phyloP scores from a whole-genome alignment of 2,888 invertebrate genomes.

The Sycophila texana region DNA sequence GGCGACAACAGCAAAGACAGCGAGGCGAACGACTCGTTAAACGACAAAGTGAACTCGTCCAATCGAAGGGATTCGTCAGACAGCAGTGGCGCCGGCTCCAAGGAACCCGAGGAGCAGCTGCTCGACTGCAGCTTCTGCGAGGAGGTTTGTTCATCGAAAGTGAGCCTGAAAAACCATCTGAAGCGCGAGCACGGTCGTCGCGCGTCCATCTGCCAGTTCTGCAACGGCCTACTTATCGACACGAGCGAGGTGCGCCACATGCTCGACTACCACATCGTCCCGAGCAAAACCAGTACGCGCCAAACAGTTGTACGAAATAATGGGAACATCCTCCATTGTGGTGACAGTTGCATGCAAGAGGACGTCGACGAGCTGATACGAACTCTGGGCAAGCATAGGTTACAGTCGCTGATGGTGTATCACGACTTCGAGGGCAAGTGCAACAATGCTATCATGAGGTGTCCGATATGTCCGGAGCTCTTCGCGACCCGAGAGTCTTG shows the following conservation, averaged over 20 bases:
- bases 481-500: constrained; percentile 58
- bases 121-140: constrained; percentile 51
- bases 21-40: constrained; percentile 26
- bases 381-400: constrained; percentile 58
- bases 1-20: constrained; percentile 8
- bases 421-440: constrained; percentile 56
- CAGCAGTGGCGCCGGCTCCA: constrained; percentile 40
- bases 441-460: constrained; percentile 51
- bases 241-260: constrained; percentile 62
- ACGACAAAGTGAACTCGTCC: constrained; percentile 28
- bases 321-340: constrained; percentile 22
- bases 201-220: constrained; percentile 62
- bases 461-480: constrained; percentile 56
- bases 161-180: constrained; percentile 59
- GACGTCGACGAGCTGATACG: constrained; percentile 60
- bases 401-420: constrained; percentile 61
- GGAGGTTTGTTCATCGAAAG: constrained; percentile 48
- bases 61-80: constrained; percentile 50
- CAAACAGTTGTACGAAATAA: constrained; percentile 8
- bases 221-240: constrained; percentile 58
- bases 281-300: constrained; percentile 31
- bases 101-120: constrained; percentile 46
- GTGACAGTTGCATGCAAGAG: constrained; percentile 52
- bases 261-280: constrained; percentile 60
- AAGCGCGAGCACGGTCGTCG: constrained; percentile 57